These are phyloP conservation scores for Syrphus vitripennis DNA, from an alignment of 2,888 invertebrate species.

Conservation along the genomic window DNA sequence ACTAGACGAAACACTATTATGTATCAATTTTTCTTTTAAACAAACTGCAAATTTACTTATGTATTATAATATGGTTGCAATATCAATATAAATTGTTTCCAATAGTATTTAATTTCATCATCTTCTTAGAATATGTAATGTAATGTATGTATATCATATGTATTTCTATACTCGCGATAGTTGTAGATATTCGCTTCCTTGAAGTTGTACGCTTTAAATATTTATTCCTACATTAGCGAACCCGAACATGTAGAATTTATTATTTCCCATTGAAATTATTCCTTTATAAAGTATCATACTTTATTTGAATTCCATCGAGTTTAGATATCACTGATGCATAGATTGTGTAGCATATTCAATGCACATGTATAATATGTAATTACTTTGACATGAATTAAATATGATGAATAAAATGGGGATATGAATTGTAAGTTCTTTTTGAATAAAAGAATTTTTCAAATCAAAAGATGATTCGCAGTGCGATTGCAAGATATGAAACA, in stretches of 20 bases:
- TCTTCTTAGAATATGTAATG: not conserved
- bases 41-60: too few relatives aligned
- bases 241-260: slow-evolving; percentile 25
- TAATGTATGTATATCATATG: too few relatives aligned
- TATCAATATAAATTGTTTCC: not conserved
- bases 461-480: not conserved
- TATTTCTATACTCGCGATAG: not conserved
- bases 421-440: slow-evolving; percentile 24
- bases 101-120: not conserved
- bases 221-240: slow-evolving; percentile 4
- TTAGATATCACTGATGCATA: not conserved
- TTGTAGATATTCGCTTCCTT: slow-evolving; percentile 15
- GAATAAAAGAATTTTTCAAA: not conserved
- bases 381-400: slow-evolving; percentile 32
- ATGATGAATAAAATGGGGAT: slow-evolving; percentile 10
- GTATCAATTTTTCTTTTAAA: too few relatives aligned
- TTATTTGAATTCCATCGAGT: slow-evolving; percentile 8
- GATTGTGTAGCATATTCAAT: slow-evolving; percentile 6
- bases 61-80: too few relatives aligned
- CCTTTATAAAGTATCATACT: not conserved
- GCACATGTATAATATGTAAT: slow-evolving; percentile 25
- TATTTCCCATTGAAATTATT: slow-evolving; percentile 50
- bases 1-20: too few relatives aligned
- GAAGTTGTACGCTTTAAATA: not conserved
- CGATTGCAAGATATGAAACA: too few relatives aligned